Conservation (phyloP, 2,888 invertebrate species). For the Melanophora roralis region DNA sequence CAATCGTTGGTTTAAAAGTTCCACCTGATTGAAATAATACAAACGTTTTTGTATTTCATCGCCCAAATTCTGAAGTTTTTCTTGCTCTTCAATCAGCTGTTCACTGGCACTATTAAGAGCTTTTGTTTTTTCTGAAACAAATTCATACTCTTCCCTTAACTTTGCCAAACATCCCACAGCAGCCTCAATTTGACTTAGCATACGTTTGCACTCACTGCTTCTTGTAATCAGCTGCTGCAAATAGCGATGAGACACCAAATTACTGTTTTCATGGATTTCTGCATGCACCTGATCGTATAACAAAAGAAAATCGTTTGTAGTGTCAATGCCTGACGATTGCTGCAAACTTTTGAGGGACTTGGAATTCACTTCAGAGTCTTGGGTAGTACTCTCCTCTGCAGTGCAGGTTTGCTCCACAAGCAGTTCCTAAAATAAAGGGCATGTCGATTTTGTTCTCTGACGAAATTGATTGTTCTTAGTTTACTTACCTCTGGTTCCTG, state of each 20-base stretch:
- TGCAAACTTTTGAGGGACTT: conserved; percentile 59
- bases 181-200: conserved; percentile 83
- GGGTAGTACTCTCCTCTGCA: background rate
- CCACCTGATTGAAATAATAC: conserved; percentile 91
- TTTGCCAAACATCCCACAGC: conserved; percentile 85
- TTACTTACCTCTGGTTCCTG: conserved; percentile 66
- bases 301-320: conserved; percentile 83
- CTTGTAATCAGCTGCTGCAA: conserved; percentile 84
- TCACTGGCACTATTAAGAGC: conserved; percentile 94
- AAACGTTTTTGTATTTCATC: conserved; percentile 88
- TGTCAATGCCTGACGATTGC: conserved; percentile 77
- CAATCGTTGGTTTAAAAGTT: conserved; percentile 87
- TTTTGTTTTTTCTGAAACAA: conserved; percentile 94
- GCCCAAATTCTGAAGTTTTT: conserved; percentile 87
- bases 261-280: conserved; percentile 83
- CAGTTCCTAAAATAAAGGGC: conserved; percentile 50
- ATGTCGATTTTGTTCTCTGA: background rate
- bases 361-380: conserved; percentile 29
- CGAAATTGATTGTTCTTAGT: background rate
- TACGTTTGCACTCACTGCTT: conserved; percentile 82
- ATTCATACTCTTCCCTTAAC: conserved; percentile 87
- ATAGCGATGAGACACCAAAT: conserved; percentile 84
- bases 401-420: background rate
- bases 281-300: conserved; percentile 87
- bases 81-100: conserved; percentile 92